phyloP scores from a whole-genome alignment of 2,888 invertebrate species.

The Leptothorax acervorum region DNA sequence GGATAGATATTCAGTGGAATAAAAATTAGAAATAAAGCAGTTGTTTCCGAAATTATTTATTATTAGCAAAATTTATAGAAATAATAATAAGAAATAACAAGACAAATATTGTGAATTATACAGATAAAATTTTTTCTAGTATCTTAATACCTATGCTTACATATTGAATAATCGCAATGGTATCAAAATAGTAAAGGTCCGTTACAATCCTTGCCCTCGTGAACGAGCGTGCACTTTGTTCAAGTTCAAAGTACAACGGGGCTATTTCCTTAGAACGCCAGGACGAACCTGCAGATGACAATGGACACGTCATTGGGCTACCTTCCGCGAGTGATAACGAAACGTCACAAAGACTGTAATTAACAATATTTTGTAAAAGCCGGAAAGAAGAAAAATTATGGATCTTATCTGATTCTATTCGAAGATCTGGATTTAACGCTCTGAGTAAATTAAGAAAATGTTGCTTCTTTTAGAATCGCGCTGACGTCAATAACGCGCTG shows the following conservation, averaged over 20 bases:
- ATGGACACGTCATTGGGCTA: slow-evolving; percentile 65
- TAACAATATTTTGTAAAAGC: slow-evolving; percentile 70
- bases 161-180: slow-evolving; percentile 60
- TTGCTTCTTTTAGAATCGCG: no score
- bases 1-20: slow-evolving; percentile 27
- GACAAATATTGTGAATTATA: background rate
- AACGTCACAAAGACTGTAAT: slow-evolving; percentile 65
- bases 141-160: slow-evolving; percentile 26
- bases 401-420: background rate
- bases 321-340: slow-evolving; percentile 57
- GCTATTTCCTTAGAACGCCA: slow-evolving; percentile 48
- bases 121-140: background rate
- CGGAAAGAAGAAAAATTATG: slow-evolving; percentile 28
- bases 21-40: background rate
- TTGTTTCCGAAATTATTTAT: background rate
- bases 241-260: background rate
- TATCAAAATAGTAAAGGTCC: slow-evolving; percentile 52
- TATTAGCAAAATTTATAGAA: background rate
- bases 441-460: background rate
- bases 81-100: background rate
- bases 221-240: slow-evolving; percentile 50
- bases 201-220: slow-evolving; percentile 28
- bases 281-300: slow-evolving; percentile 60
- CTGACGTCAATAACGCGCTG: no score
- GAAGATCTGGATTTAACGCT: background rate